Base-by-base conservation (phyloP, 2,888 invertebrate genomes). In the Schrankia costaestrigalis region DNA sequence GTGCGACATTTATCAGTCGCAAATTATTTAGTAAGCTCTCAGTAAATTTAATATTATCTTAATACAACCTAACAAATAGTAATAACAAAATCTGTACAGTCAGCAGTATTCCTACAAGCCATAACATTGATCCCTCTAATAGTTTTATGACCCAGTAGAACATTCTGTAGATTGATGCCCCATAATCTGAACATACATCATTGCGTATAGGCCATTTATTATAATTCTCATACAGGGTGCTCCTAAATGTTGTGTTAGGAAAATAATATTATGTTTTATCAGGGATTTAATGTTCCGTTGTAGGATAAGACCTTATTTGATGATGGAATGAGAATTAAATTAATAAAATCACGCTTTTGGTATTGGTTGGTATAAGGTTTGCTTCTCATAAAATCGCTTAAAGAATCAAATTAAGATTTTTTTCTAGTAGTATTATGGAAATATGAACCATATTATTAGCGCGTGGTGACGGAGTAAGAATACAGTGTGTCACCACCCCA, bases 161-260 rank as follows among this genome's bases (percentile, higher is more conserved):
- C 44, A 42, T 49, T 36, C 32, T 13, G 12, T 43, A 61, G 68
- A 73, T 73, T 63, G 71, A 71, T 73, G 69, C 52, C 50, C 47
- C 56, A 60, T 65, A 70, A 70, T 69, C 66, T 56, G 60, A 41
- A 54, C 68, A 76, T 77, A 72, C 70, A 72, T 78, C 78, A 78
- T 61, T 50, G 56, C 36, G 47, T 61, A 56, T 46, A 48, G 61
- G 54, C 65, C 66, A 75, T 78, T 77, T 77, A 63, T 76, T 76
- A 77, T 74, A 73, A 69, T 67, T 63, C 67, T 38, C 39, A 41
- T 47, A 70, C 53, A 62, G 60, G 58, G 1, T 52, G 59, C 39
- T 49, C 29, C 42, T 43, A 44, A 55, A 43, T 30, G 39, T 31
- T 18, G 26, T 44, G 23, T 22, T 46, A 36, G 50, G 51, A 41